A percentile compares a stretch with the other conserved stretches of the same genome.
phyloP scores from a whole-genome alignment of 2,888 invertebrate genomes.

The Coenonympha arcania region DNA sequence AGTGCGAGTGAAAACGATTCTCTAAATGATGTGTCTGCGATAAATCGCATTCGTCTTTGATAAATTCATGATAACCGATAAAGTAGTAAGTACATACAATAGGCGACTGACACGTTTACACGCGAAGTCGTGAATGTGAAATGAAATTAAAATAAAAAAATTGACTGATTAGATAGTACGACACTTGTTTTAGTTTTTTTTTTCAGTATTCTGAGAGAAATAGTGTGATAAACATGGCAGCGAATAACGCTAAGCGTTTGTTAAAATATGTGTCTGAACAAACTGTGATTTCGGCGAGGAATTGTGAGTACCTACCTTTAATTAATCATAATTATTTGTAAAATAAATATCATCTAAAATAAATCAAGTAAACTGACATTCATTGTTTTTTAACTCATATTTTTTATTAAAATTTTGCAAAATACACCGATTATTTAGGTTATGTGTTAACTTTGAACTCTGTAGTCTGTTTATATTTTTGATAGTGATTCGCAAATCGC shows the following conservation, averaged over 20 bases:
- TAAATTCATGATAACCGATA: background rate
- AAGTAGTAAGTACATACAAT: slow-evolving; percentile 4
- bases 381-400: too few species aligned
- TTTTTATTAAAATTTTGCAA: too few species aligned
- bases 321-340: too few species aligned
- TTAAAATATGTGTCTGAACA: slow-evolving; percentile 53
- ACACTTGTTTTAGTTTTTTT: too few species aligned
- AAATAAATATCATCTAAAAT: too few species aligned
- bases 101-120: slow-evolving; percentile 22
- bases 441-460: too few species aligned
- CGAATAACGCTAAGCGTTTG: slow-evolving; percentile 49
- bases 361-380: too few species aligned
- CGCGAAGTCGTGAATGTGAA: slow-evolving; percentile 16
- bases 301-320: slow-evolving; percentile 44
- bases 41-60: background rate
- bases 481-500: too few species aligned
- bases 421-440: too few species aligned
- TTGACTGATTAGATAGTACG: slow-evolving; percentile 20
- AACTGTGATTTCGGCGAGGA: slow-evolving; percentile 40
- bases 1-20: too few species aligned
- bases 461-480: too few species aligned
- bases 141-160: slow-evolving; percentile 10
- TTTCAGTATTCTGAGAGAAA: background rate
- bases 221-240: slow-evolving; percentile 41
- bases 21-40: background rate